Base-by-base conservation (phyloP, 1,140 invertebrate genomes). In the Hylaeus volcanicus region DNA sequence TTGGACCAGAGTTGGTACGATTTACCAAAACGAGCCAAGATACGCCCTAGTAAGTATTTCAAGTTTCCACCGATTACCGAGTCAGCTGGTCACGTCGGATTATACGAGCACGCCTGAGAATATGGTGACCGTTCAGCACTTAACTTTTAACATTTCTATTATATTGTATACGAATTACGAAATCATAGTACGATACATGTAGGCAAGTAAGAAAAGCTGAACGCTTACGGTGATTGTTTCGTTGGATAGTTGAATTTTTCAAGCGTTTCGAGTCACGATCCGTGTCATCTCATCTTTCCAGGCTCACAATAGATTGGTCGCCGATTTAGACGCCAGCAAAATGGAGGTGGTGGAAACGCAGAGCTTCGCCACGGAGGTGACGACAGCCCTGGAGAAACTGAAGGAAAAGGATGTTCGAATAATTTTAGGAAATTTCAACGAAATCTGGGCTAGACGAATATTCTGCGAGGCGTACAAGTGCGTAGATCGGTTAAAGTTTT, bases 401-500 rank as follows among this genome's bases (percentile, higher is more conserved):
- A 97, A 98, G 85, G 96, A 97, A 81, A 98, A 98, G 89, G 98
- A 99, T 90, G 97, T 98, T 6, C 95, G 99, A 68, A 98, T 99
- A 64, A 99, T 99, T 86, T 93, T 99, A 78, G 98, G 98, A 8
- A 99, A 99, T 93, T 99, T 99, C 92, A 98, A 99, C 92, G 98
- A 99, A 91, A 95, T 96, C 51, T 98, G 98, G 97, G 98, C 98
- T 0, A 94, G 98, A 69, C 95, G 96, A 87, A 97, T 99, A 73
- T 99, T 99, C 91, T 99, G 99, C 92, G 97, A 98, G 91, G 98
- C 98, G 68, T 96, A 96, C 91, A 96, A 94, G 96, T 96, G 92
- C 90, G 91, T 78, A 4, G 43, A 8, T 15, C 15, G n/a, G 66
- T 65, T 51, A 61, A 26, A 26, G 26, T 5, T 45, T 45, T 45